Percentiles rank a stretch among this genome's conserved stretches.
Evolutionary conservation across 2,113 vertebrate genomes (phyloP).

Genomic region (Pionites leucogaster): DNA sequence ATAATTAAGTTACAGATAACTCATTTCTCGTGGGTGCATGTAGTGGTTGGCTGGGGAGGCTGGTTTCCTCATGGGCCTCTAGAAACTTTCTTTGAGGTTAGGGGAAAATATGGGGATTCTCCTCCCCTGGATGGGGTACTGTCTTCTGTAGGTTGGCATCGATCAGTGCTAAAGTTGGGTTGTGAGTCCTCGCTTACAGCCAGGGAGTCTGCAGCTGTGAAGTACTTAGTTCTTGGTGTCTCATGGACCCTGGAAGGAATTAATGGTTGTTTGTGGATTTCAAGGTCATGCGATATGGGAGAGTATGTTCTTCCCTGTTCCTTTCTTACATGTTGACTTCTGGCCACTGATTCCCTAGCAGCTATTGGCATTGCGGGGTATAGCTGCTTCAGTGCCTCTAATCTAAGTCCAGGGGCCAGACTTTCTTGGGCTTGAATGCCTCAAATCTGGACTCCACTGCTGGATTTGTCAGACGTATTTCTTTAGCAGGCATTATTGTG

Average conservation of each 20-base stretch:
- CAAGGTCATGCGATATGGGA: not conserved
- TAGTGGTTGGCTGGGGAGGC: not conserved
- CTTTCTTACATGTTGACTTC: not conserved
- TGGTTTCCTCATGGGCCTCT: not conserved
- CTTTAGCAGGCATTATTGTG: not conserved
- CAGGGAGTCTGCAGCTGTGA: fast-evolving
- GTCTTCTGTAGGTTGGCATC: not conserved
- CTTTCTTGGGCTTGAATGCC: not conserved
- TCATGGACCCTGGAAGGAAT: not conserved
- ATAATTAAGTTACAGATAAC: fast-evolving
- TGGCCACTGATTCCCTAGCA: not conserved
- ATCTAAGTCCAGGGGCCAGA: not conserved
- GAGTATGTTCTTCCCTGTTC: not conserved
- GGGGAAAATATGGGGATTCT: not conserved
- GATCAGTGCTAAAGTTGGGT: not conserved
- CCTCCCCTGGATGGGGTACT: fast-evolving
- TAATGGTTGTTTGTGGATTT: not conserved
- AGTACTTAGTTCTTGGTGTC: not conserved
- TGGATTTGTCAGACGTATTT: not conserved
- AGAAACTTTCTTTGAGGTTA: not conserved
- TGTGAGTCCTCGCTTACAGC: not conserved
- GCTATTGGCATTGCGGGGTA: not conserved
- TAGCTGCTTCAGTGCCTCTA: not conserved
- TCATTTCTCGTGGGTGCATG: fast-evolving
- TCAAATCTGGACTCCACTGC: not conserved